Percentiles rank a stretch among this genome's conserved stretches.
These are phyloP conservation scores for Acanthoscelides obtectus DNA, from an alignment of 2,888 invertebrate species.

Conservation along the genomic window DNA sequence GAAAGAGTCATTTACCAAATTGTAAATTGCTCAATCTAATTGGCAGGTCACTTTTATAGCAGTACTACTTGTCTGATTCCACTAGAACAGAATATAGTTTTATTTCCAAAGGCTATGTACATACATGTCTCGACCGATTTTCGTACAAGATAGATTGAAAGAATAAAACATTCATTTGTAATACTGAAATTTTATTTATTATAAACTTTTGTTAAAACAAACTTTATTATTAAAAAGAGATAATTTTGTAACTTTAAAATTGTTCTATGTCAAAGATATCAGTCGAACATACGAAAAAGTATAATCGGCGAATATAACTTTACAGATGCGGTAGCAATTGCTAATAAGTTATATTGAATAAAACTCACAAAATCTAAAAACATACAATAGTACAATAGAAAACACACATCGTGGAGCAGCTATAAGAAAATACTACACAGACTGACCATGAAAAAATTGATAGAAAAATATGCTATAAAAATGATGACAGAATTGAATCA, in stretches of 20 bases:
- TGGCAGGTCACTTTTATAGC: no score
- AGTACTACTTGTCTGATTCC: no score
- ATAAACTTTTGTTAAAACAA: conserved; percentile 19
- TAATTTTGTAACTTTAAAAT: conserved; percentile 6
- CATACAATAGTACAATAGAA: not conserved
- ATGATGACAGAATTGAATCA: not conserved
- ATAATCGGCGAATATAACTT: not conserved
- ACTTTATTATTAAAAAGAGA: conserved; percentile 18
- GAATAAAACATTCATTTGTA: no score
- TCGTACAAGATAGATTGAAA: no score
- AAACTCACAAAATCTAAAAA: not conserved
- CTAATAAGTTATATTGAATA: not conserved
- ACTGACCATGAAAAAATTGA: not conserved
- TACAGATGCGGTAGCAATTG: not conserved
- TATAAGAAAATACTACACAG: not conserved
- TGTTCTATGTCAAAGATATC: conserved; percentile 1
- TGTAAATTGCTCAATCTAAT: no score
- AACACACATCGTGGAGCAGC: not conserved
- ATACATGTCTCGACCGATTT: no score
- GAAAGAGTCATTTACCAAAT: no score
- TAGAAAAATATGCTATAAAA: not conserved
- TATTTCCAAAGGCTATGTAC: no score
- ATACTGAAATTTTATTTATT: conserved; percentile 19
- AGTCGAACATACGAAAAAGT: not conserved
- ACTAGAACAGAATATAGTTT: no score